Conservation (phyloP, 1,140 invertebrate species). For the Stenopsyche tienmushanensis region DNA sequence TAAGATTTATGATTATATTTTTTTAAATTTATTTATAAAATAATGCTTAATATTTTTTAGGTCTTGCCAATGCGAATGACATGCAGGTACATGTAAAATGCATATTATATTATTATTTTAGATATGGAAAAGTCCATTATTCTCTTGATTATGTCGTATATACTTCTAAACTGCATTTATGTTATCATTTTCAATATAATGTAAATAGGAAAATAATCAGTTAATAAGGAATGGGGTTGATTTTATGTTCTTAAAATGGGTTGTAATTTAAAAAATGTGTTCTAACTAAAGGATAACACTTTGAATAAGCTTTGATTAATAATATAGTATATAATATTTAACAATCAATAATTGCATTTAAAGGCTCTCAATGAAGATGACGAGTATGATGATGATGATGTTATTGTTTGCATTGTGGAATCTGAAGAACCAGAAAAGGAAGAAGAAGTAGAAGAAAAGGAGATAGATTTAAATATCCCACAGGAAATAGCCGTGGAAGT, state of each 20-base stretch:
- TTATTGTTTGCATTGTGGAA: constrained; percentile 18
- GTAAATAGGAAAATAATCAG: too few relatives aligned
- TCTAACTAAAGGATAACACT: too few relatives aligned
- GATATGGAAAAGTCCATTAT: not conserved
- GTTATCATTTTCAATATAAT: too few relatives aligned
- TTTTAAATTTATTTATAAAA: not conserved
- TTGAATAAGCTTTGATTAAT: too few relatives aligned
- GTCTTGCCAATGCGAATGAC: too few relatives aligned
- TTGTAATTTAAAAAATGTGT: too few relatives aligned
- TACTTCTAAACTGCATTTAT: too few relatives aligned
- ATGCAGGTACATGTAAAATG: too few relatives aligned
- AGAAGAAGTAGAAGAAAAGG: constrained; percentile 5
- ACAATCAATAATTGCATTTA: too few relatives aligned
- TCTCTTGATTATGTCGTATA: not conserved
- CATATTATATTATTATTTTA: constrained; percentile 2
- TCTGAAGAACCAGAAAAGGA: constrained; percentile 11
- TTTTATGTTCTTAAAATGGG: too few relatives aligned
- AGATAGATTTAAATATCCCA: not conserved
- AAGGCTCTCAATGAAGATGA: not conserved
- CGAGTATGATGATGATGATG: constrained; percentile 19
- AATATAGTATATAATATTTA: too few relatives aligned
- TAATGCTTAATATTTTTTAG: not conserved
- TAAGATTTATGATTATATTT: not conserved
- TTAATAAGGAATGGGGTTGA: too few relatives aligned
- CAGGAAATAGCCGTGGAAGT: not conserved